Evolutionary conservation across 2,888 invertebrate genomes (phyloP), one percentile per base, ranked within the genome.

Genomic region (Macropis europaea): DNA sequence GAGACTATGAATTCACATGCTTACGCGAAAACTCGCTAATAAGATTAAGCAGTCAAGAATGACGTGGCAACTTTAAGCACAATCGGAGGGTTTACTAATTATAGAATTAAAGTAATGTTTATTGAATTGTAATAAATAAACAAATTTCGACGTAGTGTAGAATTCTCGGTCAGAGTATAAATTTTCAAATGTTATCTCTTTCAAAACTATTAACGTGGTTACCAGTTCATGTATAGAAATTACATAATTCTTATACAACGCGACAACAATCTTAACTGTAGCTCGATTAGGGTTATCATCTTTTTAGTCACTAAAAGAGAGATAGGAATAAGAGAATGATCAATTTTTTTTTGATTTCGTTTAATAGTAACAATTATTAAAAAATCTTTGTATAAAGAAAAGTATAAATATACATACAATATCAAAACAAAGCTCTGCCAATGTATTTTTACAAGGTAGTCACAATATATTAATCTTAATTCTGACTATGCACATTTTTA

Each of bases 401-500:
- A 30, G 3, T 34, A 9, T 19, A 13, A 24, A 32, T 13, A 53
- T 26, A 50, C 19, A 28, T 19, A 19, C 15, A 38, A 36, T 56
- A 34, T 19, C 4, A 48, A 48, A 36, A 13, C 1, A 9, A 11
- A 30, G 17, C n/a, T 38, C 17, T 3, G 22, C 26, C 4, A 42
- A 42, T 19, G n/a, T 2, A 13, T 13, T 43, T 61, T 32, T 47
- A 52, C 50, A 32, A 24, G 4, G n/a, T 5, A 40, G 15, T 30
- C 15, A 30, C 6, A 50, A 43, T 67, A 68, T 56, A 30, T 48
- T 43, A 66, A 43, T 50, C 6, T 43, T 11, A 26, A 15, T 28
- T 42, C 42, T 7, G 6, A 34, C 9, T 32, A n/a, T 7, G 11
- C 7, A n/a, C 17, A 7, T 19, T 7, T 43, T 42, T n/a, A 7